phyloP scores from a whole-genome alignment of 2,797 vertebrate species.

The Sebastes elongatus region DNA sequence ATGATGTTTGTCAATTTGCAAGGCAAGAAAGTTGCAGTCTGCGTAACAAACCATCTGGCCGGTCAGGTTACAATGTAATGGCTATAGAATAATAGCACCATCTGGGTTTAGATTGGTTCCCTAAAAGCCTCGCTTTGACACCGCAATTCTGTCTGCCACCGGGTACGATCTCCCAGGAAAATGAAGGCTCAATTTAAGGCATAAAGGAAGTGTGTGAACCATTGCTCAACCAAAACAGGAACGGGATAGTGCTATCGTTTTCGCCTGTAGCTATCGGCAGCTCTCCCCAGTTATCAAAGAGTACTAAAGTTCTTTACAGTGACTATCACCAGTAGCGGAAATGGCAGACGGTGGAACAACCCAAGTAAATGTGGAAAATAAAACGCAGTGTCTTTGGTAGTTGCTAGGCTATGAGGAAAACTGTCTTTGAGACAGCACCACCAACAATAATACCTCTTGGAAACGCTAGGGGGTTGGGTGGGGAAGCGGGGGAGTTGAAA shows the following conservation, averaged over 20 bases:
- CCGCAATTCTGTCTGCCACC: neutral
- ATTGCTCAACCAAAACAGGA: neutral
- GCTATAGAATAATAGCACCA: neutral
- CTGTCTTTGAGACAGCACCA: too few relatives aligned
- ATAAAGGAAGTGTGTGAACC: neutral
- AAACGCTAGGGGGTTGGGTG: too few relatives aligned
- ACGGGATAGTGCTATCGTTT: rapidly evolving
- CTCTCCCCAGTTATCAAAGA: neutral
- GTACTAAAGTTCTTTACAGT: neutral
- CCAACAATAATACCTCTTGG: too few relatives aligned
- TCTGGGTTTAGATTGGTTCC: neutral
- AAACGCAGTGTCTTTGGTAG: neutral
- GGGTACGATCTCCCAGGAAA: neutral
- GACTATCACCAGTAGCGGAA: too few relatives aligned
- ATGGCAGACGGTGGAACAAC: too few relatives aligned
- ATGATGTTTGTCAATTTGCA: too few relatives aligned
- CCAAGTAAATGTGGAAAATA: neutral
- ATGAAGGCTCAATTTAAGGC: neutral
- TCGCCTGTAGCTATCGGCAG: neutral
- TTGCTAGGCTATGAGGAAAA: neutral
- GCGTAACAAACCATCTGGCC: too few relatives aligned
- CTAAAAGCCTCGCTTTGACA: neutral
- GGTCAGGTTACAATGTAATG: neutral
- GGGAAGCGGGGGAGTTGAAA: neutral
- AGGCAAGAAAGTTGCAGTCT: rapidly evolving